Evolutionary conservation across 2,113 vertebrate species (phyloP).

Genomic region (Nothoprocta perdicaria): DNA sequence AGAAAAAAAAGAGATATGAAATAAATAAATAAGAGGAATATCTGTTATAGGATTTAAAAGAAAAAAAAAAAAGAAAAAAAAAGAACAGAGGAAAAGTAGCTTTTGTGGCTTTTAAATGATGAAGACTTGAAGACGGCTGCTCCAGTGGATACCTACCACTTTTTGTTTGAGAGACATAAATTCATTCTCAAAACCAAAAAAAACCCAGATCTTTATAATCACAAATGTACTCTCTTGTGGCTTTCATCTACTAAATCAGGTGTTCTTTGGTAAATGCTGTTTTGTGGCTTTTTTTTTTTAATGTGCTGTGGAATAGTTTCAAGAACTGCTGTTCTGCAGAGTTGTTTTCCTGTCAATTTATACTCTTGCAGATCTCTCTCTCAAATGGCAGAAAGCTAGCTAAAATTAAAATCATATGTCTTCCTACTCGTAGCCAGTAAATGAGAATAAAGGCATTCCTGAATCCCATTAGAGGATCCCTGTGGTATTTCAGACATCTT

Average conservation of each 20-base stretch:
- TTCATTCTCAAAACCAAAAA: not conserved
- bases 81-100: not conserved
- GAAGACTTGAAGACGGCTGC: not conserved
- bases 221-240: not conserved
- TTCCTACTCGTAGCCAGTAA: slow-evolving; percentile 25
- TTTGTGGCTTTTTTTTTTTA: not conserved
- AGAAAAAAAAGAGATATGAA: not conserved
- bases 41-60: not conserved
- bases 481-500: slow-evolving; percentile 44
- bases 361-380: not conserved
- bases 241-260: not conserved
- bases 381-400: slow-evolving; percentile 19
- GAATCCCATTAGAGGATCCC: slow-evolving; percentile 17
- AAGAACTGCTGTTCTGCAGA: not conserved
- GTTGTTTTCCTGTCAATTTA: not conserved
- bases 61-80: not conserved
- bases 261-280: not conserved
- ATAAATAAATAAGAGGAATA: not conserved
- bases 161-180: not conserved
- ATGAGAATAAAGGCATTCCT: slow-evolving; percentile 29
- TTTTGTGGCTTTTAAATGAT: not conserved
- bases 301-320: not conserved
- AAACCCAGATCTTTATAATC: not conserved
- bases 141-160: not conserved
- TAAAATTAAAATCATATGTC: slow-evolving; percentile 55